Conservation (phyloP, 2,113 vertebrate genomes). For the Cyprinodon brontotheroides region DNA sequence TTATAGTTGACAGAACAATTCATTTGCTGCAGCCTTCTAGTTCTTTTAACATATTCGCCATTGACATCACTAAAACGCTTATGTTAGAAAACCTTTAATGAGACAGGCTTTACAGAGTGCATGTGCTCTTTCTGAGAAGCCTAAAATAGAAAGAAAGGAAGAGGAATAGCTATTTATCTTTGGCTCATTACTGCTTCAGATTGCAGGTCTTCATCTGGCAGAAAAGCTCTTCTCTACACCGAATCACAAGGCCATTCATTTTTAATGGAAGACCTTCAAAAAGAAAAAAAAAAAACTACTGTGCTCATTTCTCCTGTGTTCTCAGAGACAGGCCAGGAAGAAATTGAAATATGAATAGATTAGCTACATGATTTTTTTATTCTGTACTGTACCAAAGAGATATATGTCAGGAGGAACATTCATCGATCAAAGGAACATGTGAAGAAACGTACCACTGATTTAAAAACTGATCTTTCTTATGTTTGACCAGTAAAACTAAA, state of each 20-base stretch:
- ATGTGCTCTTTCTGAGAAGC: constrained; percentile 27
- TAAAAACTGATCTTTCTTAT: neutral
- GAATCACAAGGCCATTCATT: constrained; percentile 60
- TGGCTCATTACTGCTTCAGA: constrained; percentile 18
- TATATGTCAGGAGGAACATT: constrained; percentile 2
- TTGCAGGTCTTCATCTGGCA: constrained; percentile 43
- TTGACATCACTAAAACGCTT: constrained; percentile 42
- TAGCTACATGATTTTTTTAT: constrained; percentile 19
- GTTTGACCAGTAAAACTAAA: neutral
- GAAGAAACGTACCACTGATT: constrained; percentile 18
- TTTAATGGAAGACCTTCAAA: constrained; percentile 63
- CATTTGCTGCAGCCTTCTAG: constrained; percentile 1
- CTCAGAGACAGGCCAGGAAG: constrained; percentile 43
- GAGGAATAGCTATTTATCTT: constrained; percentile 45
- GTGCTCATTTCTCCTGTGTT: constrained; percentile 11
- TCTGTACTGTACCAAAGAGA: constrained; percentile 9
- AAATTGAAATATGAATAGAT: constrained; percentile 62
- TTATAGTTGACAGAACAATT: constrained; percentile 12
- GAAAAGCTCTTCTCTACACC: constrained; percentile 29
- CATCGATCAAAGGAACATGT: constrained; percentile 8
- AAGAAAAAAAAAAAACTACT: neutral
- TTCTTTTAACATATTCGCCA: constrained; percentile 19
- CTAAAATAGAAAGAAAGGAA: constrained; percentile 42
- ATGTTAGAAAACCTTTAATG: constrained; percentile 31
- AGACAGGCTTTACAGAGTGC: neutral